Conservation (phyloP, 2,113 vertebrate species). For the Indicator maculatus region DNA sequence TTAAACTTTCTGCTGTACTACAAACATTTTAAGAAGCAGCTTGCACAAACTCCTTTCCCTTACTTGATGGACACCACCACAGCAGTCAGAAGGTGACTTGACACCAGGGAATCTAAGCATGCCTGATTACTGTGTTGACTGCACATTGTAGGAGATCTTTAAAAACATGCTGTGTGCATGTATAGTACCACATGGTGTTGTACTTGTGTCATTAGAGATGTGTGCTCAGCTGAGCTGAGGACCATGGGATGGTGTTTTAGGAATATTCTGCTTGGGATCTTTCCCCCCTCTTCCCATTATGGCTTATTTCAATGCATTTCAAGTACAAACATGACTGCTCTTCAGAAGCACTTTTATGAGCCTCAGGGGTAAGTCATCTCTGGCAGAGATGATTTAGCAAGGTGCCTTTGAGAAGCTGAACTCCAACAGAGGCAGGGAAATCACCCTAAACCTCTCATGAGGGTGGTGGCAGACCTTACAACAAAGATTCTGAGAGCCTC, state of each 20-base stretch:
- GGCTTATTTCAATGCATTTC: neutral
- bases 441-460: neutral
- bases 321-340: neutral
- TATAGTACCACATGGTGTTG: neutral
- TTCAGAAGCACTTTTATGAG: constrained; percentile 42
- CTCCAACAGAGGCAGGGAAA: neutral
- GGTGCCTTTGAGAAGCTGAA: constrained; percentile 14
- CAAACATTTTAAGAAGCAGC: neutral
- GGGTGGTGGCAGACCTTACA: neutral
- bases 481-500: neutral
- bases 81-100: neutral
- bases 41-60: neutral
- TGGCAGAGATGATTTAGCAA: constrained; percentile 47
- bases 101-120: neutral
- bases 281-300: neutral
- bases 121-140: neutral
- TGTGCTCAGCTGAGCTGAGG: neutral
- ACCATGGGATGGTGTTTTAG: neutral
- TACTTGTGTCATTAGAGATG: neutral
- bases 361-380: constrained; percentile 46
- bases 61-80: neutral
- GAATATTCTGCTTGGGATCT: neutral
- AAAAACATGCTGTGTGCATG: neutral
- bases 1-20: neutral
- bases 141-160: fast-evolving